phyloP scores from a whole-genome alignment of 2,888 invertebrate species.

The Eurytoma adleriae region DNA sequence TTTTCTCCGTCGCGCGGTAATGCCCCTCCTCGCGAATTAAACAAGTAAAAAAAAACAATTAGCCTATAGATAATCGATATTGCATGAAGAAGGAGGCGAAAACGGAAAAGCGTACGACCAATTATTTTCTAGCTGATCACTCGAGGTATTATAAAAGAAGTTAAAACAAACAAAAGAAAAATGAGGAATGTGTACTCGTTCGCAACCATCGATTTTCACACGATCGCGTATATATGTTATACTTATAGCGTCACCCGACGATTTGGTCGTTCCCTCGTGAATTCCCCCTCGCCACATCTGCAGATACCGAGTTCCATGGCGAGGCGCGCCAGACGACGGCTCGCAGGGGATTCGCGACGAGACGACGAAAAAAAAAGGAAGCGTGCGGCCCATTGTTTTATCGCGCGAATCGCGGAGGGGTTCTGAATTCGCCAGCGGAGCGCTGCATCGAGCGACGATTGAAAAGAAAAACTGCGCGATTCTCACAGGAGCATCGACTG shows the following conservation, averaged over 20 bases:
- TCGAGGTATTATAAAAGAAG: not conserved
- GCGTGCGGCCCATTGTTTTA: not conserved
- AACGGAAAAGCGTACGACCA: conserved; percentile 33
- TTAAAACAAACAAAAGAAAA: not conserved
- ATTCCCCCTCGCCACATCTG: not conserved
- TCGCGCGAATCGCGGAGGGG: no score
- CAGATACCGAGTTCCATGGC: not conserved
- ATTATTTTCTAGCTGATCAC: conserved; percentile 41
- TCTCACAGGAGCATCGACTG: conserved; percentile 58
- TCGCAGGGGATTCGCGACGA: conserved; percentile 11
- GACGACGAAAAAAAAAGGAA: not conserved
- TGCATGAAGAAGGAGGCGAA: conserved; percentile 10
- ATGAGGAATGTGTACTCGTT: not conserved
- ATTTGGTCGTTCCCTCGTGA: conserved; percentile 20
- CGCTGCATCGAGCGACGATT: conserved; percentile 1
- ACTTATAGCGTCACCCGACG: not conserved
- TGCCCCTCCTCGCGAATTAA: conserved; percentile 10
- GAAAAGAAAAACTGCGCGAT: conserved; percentile 38
- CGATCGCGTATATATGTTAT: conserved; percentile 17
- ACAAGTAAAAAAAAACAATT: conserved; percentile 26
- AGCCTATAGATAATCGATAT: conserved; percentile 40
- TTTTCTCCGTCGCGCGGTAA: conserved; percentile 37
- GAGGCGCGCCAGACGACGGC: not conserved
- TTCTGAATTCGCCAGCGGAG: not conserved
- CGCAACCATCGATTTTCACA: conserved; percentile 39